Percentiles rank a stretch among this genome's conserved stretches.
Evolutionary conservation across 1,140 invertebrate species (phyloP).

Genomic region (Nilaparvata lugens): DNA sequence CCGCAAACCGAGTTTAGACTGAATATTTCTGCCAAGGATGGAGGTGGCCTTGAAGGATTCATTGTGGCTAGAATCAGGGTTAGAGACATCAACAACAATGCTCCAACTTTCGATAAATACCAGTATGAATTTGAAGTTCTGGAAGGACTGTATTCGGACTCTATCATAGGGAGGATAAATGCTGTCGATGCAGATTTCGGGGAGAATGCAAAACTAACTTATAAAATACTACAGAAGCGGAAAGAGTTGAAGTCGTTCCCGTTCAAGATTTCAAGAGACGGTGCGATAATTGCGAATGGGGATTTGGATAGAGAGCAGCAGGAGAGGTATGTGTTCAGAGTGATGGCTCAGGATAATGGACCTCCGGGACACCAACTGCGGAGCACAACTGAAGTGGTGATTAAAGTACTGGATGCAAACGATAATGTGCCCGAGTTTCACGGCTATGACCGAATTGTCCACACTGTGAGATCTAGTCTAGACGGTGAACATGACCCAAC

Average conservation of each 20-base stretch:
- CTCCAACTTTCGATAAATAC: slow-evolving; percentile 67
- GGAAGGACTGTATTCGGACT: slow-evolving; percentile 63
- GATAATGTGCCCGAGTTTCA: slow-evolving; percentile 58
- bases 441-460: slow-evolving; percentile 44
- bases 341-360: slow-evolving; percentile 67
- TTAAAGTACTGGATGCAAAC: slow-evolving; percentile 71
- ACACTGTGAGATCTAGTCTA: slow-evolving; percentile 13
- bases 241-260: slow-evolving; percentile 47
- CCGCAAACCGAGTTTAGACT: slow-evolving; percentile 69
- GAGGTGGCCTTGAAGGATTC: slow-evolving; percentile 56
- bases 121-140: slow-evolving; percentile 75
- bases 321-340: slow-evolving; percentile 59
- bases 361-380: slow-evolving; percentile 46
- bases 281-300: slow-evolving; percentile 65
- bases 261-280: slow-evolving; percentile 62
- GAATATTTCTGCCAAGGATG: slow-evolving; percentile 66
- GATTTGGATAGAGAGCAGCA: slow-evolving; percentile 66
- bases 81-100: slow-evolving; percentile 77
- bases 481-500: neutral
- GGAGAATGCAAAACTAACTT: slow-evolving; percentile 63
- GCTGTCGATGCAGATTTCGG: slow-evolving; percentile 68
- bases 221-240: slow-evolving; percentile 49
- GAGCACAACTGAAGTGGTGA: slow-evolving; percentile 62
- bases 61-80: slow-evolving; percentile 57
- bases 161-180: slow-evolving; percentile 61